These are phyloP conservation scores for Cetonia aurata DNA, from an alignment of 2,888 invertebrate species.

Conservation along the genomic window DNA sequence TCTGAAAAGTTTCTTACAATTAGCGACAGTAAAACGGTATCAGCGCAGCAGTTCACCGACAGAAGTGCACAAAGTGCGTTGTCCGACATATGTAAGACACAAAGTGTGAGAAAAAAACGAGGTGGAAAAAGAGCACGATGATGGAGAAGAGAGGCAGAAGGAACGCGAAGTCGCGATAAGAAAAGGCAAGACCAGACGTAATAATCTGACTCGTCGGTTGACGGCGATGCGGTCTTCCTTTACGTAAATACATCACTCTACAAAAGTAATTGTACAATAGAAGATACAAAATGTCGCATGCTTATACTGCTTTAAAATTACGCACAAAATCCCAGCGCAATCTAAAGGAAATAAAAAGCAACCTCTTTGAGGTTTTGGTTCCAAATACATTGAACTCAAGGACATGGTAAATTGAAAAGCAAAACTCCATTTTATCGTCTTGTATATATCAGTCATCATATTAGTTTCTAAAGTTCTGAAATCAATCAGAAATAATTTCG, in stretches of 20 bases:
- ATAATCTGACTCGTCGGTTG: conserved; percentile 34
- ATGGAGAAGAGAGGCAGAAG: conserved; percentile 22
- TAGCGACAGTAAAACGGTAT: conserved; percentile 39
- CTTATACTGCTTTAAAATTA: too few species aligned
- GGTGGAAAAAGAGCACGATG: conserved; percentile 24
- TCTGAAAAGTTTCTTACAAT: conserved; percentile 32
- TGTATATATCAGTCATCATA: too few species aligned
- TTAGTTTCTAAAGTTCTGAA: too few species aligned
- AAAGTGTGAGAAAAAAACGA: conserved; percentile 37
- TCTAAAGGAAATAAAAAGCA: too few species aligned
- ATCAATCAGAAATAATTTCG: too few species aligned
- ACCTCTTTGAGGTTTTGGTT: too few species aligned
- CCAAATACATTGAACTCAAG: too few species aligned
- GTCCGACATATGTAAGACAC: conserved; percentile 41
- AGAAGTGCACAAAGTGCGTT: conserved; percentile 41
- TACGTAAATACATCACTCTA: conserved; percentile 2
- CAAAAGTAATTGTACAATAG: neutral
- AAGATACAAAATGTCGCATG: too few species aligned
- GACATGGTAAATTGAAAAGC: too few species aligned
- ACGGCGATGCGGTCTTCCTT: conserved; percentile 27
- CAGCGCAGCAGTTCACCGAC: conserved; percentile 34
- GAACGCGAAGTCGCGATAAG: conserved; percentile 40
- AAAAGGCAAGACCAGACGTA: conserved; percentile 42
- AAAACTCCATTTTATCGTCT: too few species aligned
- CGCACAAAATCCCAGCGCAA: too few species aligned